These are phyloP conservation scores for Glomeris marginata DNA, from an alignment of 2,888 invertebrate species.

Conservation along the genomic window DNA sequence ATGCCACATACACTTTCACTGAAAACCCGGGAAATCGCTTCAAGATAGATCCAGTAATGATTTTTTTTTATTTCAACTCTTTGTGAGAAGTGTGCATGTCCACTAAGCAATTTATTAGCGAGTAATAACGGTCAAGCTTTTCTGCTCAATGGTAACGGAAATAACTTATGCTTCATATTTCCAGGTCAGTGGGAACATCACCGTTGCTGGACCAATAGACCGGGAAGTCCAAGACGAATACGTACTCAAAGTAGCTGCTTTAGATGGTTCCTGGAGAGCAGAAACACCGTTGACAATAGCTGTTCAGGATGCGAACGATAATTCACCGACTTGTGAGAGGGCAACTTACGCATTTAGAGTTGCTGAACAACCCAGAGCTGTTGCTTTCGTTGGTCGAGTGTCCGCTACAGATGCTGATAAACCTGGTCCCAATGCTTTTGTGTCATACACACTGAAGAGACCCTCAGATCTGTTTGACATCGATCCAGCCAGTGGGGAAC, in stretches of 20 bases:
- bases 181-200: slow-evolving; percentile 69
- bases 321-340: slow-evolving; percentile 80
- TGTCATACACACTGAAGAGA: slow-evolving; percentile 74
- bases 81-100: no score
- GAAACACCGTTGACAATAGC: slow-evolving; percentile 81
- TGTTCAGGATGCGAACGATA: slow-evolving; percentile 90
- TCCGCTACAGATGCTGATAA: slow-evolving; percentile 77
- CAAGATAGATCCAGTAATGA: slow-evolving; percentile 51
- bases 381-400: slow-evolving; percentile 35
- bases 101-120: no score
- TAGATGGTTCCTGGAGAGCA: slow-evolving; percentile 80
- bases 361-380: slow-evolving; percentile 51
- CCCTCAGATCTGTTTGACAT: slow-evolving; percentile 82
- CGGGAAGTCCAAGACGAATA: slow-evolving; percentile 84
- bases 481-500: slow-evolving; percentile 84
- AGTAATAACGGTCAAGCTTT: no score
- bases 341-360: slow-evolving; percentile 76
- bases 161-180: no score
- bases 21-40: slow-evolving; percentile 87
- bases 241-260: slow-evolving; percentile 65
- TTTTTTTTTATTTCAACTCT: no score
- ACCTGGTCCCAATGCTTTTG: slow-evolving; percentile 79
- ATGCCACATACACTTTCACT: slow-evolving; percentile 82
- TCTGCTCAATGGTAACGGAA: no score
- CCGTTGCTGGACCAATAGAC: slow-evolving; percentile 72